Base-by-base conservation (phyloP, 2,888 invertebrate genomes). In the Synergus umbraculus region DNA sequence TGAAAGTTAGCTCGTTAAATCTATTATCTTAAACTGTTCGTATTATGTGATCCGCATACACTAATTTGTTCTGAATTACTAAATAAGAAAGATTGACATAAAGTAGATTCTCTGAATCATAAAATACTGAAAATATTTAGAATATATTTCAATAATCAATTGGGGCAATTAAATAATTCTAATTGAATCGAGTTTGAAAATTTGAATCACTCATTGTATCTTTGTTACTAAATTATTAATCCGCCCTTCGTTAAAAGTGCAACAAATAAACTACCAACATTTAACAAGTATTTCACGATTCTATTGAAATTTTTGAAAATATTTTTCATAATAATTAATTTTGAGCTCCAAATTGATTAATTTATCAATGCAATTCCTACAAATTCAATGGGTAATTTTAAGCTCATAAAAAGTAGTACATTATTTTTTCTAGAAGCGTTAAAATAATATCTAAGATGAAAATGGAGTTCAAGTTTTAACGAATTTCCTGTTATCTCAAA, bases 1-100 rank as follows among this genome's bases (percentile, higher is more conserved):
- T n/a, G n/a, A 65, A 65, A 65, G 41, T 41, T 37, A 64, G 22
- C 64, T 64, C 37, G 13, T 64, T 65, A 43, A n/a, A 65, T 60
- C 22, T 10, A 60, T 60, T 60, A 60, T 22, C 22, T 60, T n/a
- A 60, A 60, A 7, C n/a, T 60, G 10, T 18, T 22, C 10, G 10
- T 10, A 22, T 22, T 60, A 60, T 60, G 60, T 22, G n/a, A 22
- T 60, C 7, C 5, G 49, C 49, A 49, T 49, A 49, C 49, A 49
- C 49, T 49, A 49, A 49, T n/a, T n/a, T 49, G 49, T 7, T 15
- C 7, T 4, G n/a, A 15, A 49, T 49, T 49, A 49, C 49, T 49
- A 12, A 49, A n/a, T 49, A 15, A 12, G 7, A n/a, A n/a, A 49
- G 15, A 49, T 49, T 49, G 8, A 8, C 15, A 12, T n/a, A 49